Percentiles rank a stretch among this genome's conserved stretches.
Evolutionary conservation across 2,888 invertebrate genomes (phyloP).

Genomic region (Drosophila falleni): DNA sequence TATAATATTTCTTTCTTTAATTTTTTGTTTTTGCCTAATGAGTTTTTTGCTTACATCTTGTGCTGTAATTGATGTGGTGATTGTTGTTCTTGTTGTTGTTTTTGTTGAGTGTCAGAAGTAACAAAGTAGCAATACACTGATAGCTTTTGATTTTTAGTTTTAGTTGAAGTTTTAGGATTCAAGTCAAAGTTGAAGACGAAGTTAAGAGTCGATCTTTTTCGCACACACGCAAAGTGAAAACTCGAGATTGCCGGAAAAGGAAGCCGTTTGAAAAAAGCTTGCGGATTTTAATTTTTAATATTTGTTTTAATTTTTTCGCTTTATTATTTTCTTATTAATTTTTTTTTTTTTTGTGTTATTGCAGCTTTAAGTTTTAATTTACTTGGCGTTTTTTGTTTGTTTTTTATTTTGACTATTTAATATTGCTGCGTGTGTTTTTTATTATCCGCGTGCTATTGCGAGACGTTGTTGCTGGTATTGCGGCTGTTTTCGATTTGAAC

Average conservation of each 20-base stretch:
- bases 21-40: constrained; percentile 30
- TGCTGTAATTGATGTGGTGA: constrained; percentile 28
- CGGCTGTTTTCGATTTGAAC: constrained; percentile 84
- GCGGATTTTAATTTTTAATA: constrained; percentile 21
- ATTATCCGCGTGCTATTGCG: constrained; percentile 78
- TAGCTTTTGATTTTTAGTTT: constrained; percentile 28
- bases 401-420: constrained; percentile 61
- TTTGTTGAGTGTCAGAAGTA: constrained; percentile 43
- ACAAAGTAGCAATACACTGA: constrained; percentile 48
- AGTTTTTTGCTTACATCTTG: constrained; percentile 66
- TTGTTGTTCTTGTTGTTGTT: constrained; percentile 23
- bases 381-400: constrained; percentile 37
- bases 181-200: constrained; percentile 10
- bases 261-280: constrained; percentile 38
- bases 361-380: constrained; percentile 27
- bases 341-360: constrained; percentile 17
- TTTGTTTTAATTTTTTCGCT: constrained; percentile 3
- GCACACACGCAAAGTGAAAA: constrained; percentile 50
- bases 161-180: constrained; percentile 26
- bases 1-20: constrained; percentile 1
- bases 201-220: constrained; percentile 25
- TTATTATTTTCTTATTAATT: constrained; percentile 2
- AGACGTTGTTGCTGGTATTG: constrained; percentile 84
- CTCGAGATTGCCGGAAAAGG: constrained; percentile 32
- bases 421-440: constrained; percentile 65